phyloP scores from a whole-genome alignment of 2,797 vertebrate genomes.

The Acrocephalus scirpaceus region DNA sequence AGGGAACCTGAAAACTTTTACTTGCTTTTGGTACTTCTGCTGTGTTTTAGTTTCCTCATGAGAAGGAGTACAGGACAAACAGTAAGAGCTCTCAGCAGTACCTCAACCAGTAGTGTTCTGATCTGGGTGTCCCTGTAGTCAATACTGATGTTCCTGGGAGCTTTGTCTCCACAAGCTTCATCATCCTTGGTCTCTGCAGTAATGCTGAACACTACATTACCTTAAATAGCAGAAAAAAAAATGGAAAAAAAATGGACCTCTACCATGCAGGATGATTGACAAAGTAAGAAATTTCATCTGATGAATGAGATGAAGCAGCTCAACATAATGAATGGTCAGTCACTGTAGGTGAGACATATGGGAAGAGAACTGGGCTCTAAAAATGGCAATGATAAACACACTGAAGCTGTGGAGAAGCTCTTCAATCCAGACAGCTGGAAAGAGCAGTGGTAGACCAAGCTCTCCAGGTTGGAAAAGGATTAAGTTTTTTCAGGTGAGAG shows the following conservation, averaged over 20 bases:
- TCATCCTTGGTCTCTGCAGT: conserved; percentile 74
- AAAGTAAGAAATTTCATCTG: background rate
- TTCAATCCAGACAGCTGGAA: background rate
- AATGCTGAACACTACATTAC: conserved; percentile 51
- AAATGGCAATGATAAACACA: background rate
- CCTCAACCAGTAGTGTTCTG: conserved; percentile 69
- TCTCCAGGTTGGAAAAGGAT: background rate
- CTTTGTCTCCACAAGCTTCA: conserved; percentile 71
- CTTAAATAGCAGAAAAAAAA: conserved; percentile 38
- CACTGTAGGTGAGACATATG: background rate
- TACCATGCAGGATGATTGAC: background rate
- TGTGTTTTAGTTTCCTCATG: background rate
- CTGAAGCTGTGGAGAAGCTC: background rate
- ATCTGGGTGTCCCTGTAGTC: conserved; percentile 77
- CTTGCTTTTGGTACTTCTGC: background rate
- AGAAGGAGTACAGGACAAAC: background rate
- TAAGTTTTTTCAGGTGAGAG: background rate
- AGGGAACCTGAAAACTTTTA: background rate
- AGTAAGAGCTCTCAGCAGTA: conserved; percentile 20
- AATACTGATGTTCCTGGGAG: conserved; percentile 55
- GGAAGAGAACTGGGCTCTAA: background rate
- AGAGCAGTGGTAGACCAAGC: background rate
- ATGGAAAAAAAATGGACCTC: background rate
- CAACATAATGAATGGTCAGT: background rate
- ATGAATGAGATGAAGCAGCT: background rate